Conservation (phyloP, 2,888 invertebrate species). For the Drosophila macrothrix region DNA sequence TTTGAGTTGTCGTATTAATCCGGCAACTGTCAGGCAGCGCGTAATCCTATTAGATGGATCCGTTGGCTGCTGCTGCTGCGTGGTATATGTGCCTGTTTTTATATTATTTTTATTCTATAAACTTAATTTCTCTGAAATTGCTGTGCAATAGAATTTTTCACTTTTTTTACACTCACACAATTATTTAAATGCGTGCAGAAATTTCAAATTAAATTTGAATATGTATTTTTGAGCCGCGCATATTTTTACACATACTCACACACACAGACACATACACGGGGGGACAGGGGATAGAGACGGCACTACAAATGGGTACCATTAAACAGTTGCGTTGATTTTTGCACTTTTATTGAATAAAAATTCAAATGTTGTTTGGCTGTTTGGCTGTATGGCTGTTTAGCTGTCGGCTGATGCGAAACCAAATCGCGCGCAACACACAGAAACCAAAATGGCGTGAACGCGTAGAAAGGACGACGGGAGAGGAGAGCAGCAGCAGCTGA, state of each 20-base stretch:
- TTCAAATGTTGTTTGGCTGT: slow-evolving; percentile 68
- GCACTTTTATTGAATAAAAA: slow-evolving; percentile 76
- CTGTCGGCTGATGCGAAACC: slow-evolving; percentile 29
- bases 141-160: slow-evolving; percentile 31
- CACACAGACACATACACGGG: background rate
- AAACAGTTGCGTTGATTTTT: slow-evolving; percentile 62
- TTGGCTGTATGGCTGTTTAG: background rate
- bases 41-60: slow-evolving; percentile 75
- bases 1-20: slow-evolving; percentile 57
- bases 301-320: slow-evolving; percentile 40
- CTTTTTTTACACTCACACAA: slow-evolving; percentile 65
- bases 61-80: slow-evolving; percentile 25
- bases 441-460: slow-evolving; percentile 43
- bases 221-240: slow-evolving; percentile 69
- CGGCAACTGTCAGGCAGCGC: slow-evolving; percentile 62
- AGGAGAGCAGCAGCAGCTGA: slow-evolving; percentile 6
- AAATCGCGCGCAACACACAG: slow-evolving; percentile 46
- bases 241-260: slow-evolving; percentile 48
- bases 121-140: slow-evolving; percentile 10
- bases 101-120: slow-evolving; percentile 15
- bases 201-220: slow-evolving; percentile 77
- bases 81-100: slow-evolving; percentile 3
- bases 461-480: slow-evolving; percentile 25
- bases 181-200: slow-evolving; percentile 79
- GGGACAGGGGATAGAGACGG: background rate